A percentile compares a stretch with the other conserved stretches of the same genome.
These are phyloP conservation scores for Procavia capensis DNA, from an alignment of 2,113 vertebrate species.

Conservation along the genomic window DNA sequence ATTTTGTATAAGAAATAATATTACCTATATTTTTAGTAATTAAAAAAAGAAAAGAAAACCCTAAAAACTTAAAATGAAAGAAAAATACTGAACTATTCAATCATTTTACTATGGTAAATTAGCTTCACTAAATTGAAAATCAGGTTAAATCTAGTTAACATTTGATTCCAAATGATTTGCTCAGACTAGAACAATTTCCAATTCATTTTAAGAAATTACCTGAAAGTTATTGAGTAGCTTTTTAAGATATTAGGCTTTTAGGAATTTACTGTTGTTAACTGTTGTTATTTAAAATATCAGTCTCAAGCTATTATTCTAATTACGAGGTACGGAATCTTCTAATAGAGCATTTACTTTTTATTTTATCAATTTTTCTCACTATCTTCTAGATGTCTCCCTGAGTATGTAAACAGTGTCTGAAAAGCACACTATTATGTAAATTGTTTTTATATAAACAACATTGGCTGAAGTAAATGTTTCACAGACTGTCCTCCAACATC, in stretches of 20 bases:
- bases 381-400: neutral
- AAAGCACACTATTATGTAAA: neutral
- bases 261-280: constrained; percentile 6
- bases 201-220: constrained; percentile 15
- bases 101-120: constrained; percentile 24
- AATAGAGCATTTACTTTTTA: constrained; percentile 20
- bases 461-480: neutral
- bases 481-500: neutral
- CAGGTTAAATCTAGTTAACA: constrained; percentile 3
- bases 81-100: neutral
- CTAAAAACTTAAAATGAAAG: neutral
- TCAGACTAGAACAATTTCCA: constrained; percentile 44
- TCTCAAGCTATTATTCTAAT: constrained; percentile 19
- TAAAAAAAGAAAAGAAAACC: neutral
- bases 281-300: constrained; percentile 43
- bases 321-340: neutral
- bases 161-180: constrained; percentile 39
- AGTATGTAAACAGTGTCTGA: neutral
- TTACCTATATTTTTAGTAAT: neutral
- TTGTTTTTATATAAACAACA: constrained; percentile 24
- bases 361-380: constrained; percentile 43
- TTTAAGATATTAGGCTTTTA: constrained; percentile 24
- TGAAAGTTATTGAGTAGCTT: constrained; percentile 3
- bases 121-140: constrained; percentile 32
- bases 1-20: neutral